These are phyloP conservation scores for Orientallactaga bullata DNA, from an alignment of 2,113 vertebrate genomes.

Conservation along the genomic window DNA sequence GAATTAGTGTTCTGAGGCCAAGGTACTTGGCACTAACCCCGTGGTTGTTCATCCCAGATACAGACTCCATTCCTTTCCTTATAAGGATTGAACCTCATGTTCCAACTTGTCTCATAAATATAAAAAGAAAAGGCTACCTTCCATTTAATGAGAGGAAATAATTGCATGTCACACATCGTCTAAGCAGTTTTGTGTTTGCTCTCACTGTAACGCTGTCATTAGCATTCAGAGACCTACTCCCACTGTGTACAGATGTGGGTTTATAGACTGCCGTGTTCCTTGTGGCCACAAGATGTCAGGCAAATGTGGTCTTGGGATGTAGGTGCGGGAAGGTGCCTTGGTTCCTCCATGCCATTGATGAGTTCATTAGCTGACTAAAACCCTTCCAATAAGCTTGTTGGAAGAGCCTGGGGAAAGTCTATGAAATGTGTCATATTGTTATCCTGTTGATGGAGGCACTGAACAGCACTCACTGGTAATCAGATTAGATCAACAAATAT, in stretches of 20 bases:
- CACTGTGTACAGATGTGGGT: neutral
- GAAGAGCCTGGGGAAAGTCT: constrained; percentile 61
- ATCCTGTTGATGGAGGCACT: constrained; percentile 55
- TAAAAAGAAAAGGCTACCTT: constrained; percentile 59
- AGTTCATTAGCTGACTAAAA: constrained; percentile 79
- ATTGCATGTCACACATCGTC: constrained; percentile 73
- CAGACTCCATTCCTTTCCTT: neutral
- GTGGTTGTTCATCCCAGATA: neutral
- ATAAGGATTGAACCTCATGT: constrained; percentile 45
- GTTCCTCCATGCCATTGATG: constrained; percentile 68
- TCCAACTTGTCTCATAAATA: constrained; percentile 71
- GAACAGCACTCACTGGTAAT: constrained; percentile 57
- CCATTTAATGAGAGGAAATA: constrained; percentile 79
- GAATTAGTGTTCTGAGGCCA: neutral
- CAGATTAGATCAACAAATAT: constrained; percentile 76
- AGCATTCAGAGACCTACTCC: constrained; percentile 23
- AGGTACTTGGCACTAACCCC: neutral
- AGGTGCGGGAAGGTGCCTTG: constrained; percentile 19
- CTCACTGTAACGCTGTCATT: constrained; percentile 65
- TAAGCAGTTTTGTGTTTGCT: constrained; percentile 73
- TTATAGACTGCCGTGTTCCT: constrained; percentile 58
- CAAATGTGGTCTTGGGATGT: constrained; percentile 72
- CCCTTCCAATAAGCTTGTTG: constrained; percentile 55
- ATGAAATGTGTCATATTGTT: constrained; percentile 66
- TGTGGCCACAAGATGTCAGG: constrained; percentile 86